Evolutionary conservation across 2,113 vertebrate genomes (phyloP), one percentile per base, ranked within the genome.

Genomic region (Microcebus lehilahytsara): DNA sequence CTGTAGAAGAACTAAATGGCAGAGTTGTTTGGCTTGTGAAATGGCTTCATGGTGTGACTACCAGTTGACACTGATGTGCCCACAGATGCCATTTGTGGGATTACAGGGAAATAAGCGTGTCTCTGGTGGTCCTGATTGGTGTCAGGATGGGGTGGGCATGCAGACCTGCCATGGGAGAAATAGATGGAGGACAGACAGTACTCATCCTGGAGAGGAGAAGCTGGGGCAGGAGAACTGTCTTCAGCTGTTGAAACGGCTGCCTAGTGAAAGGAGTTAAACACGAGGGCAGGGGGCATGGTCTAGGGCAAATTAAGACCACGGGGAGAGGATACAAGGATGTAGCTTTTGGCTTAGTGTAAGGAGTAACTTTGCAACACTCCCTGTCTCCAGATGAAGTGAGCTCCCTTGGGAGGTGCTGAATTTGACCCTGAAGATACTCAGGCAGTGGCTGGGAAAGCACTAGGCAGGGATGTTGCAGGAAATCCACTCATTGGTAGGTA

Each of bases 231-330:
- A 80, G 16, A 32, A 77, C 32, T 30, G 16, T 77, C 58, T 66
- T 88, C 49, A 49, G 46, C 79, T 86, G 10, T 58, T 71, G 30
- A 66, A 60, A 23, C 12, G 23, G 20, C 9, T 91, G 32, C 25
- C 7, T 5, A 8, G 11, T 46, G 67, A 88, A 64, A 49, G 42
- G 22, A 51, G 19, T 88, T 95, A 40, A 88, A 46, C 88, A 4
- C 5, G 17, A 69, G 16, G 17, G 0, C 56, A 58, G 62, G 3
- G 5, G 46, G 5, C 1, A 20, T 20, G 9, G 46, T 46, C 34
- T 17, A 66, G 34, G 42, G 30, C 42, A 13, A 80, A 60, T 78
- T 66, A 69, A 62, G 20, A 32, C 37, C 23, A 17, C 9, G 6
- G 60, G 80, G 77, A 49, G 56, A 37, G 27, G 42, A 42, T 58